Evolutionary conservation across 2,113 vertebrate genomes (phyloP).

Genomic region (Brienomyrus longianalis): DNA sequence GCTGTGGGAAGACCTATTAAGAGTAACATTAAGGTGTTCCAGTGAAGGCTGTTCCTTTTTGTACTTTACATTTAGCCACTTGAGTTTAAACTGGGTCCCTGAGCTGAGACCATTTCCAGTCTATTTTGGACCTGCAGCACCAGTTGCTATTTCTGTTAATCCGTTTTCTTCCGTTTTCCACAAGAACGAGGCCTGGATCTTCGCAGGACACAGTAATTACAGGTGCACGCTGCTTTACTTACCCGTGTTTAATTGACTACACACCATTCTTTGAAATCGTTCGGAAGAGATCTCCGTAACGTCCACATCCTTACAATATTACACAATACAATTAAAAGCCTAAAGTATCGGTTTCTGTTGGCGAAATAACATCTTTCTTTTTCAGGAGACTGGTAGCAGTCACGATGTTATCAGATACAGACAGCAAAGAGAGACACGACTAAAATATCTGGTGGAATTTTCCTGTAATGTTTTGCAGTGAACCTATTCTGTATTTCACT

Average conservation of each 20-base stretch:
- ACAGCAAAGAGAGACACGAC: not conserved
- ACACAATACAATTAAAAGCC: not conserved
- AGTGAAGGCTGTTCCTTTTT: not conserved
- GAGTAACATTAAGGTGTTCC: not conserved
- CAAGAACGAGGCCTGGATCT: not conserved
- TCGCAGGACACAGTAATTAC: not conserved
- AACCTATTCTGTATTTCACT: not conserved
- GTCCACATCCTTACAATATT: not conserved
- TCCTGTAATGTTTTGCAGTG: not conserved
- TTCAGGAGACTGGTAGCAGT: not conserved
- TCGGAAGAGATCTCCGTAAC: not conserved
- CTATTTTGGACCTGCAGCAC: conserved; percentile 7
- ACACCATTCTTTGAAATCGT: not conserved
- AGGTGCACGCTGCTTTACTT: not conserved
- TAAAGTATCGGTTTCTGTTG: not conserved
- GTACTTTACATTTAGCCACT: not conserved
- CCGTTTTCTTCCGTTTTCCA: not conserved
- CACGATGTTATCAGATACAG: not conserved
- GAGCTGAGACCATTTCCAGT: not conserved
- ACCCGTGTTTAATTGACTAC: not conserved
- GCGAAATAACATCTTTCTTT: not conserved
- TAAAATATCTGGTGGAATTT: not conserved
- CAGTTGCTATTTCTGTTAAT: conserved; percentile 2
- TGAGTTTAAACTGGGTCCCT: conserved; percentile 5
- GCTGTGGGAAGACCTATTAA: not conserved